Percentiles rank a stretch among this genome's conserved stretches.
phyloP scores from a whole-genome alignment of 1,140 invertebrate species.

The Helicoverpa zea region DNA sequence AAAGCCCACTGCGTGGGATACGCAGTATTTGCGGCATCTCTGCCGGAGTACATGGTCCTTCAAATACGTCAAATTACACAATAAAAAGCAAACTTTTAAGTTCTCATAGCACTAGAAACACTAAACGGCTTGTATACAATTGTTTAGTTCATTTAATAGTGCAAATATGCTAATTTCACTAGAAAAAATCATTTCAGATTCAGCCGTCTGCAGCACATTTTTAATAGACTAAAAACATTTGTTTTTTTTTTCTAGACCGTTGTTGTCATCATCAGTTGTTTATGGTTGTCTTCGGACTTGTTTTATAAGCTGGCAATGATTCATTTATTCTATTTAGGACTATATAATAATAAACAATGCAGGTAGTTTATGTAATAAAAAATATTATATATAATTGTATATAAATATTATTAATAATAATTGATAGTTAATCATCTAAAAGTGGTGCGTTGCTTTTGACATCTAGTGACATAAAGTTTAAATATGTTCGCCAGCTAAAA shows the following conservation, averaged over 20 bases:
- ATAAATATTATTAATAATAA: too few relatives aligned
- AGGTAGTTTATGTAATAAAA: not conserved
- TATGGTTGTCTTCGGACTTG: not conserved
- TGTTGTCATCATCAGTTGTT: conserved; percentile 6
- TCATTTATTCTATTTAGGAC: not conserved
- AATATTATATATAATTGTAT: too few relatives aligned
- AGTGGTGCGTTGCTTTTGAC: not conserved
- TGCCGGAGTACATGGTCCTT: conserved; percentile 80
- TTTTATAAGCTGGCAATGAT: not conserved
- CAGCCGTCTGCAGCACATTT: conserved; percentile 52
- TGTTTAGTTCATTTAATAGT: conserved; percentile 8
- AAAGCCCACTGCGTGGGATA: conserved; percentile 92
- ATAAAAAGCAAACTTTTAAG: conserved; percentile 37
- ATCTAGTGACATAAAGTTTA: not conserved
- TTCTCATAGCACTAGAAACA: conserved; percentile 41
- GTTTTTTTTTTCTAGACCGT: not conserved
- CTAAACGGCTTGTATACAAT: not conserved
- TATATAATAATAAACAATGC: not conserved
- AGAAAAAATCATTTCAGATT: conserved; percentile 33
- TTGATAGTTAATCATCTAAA: not conserved
- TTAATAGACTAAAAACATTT: conserved; percentile 37
- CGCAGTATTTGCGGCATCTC: conserved; percentile 86
- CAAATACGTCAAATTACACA: conserved; percentile 40
- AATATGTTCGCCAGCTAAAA: not conserved
- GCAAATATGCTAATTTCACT: conserved; percentile 15